phyloP scores from a whole-genome alignment of 2,113 vertebrate species.

The Acinonyx jubatus region DNA sequence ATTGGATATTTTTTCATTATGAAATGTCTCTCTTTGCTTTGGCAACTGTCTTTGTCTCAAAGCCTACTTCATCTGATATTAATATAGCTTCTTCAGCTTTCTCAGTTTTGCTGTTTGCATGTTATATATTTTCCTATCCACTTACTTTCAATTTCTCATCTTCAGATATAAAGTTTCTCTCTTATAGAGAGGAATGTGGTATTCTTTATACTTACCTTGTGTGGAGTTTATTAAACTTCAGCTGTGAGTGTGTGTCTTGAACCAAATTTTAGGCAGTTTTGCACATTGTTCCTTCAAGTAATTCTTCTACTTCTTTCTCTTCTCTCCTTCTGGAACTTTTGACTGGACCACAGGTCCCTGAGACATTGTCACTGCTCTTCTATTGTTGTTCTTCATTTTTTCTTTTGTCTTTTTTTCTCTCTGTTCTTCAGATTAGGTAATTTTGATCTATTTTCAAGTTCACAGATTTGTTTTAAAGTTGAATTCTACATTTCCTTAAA shows the following conservation, averaged over 20 bases:
- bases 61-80: background rate
- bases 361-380: background rate
- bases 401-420: background rate
- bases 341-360: background rate
- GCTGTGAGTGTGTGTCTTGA: background rate
- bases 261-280: background rate
- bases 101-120: background rate
- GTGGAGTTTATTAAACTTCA: background rate
- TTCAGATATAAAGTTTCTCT: background rate
- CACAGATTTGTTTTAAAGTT: background rate
- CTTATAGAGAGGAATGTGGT: background rate
- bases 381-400: background rate
- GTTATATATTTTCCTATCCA: background rate
- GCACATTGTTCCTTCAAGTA: background rate
- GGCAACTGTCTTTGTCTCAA: background rate
- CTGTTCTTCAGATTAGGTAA: background rate
- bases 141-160: background rate
- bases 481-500: background rate
- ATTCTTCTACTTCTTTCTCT: background rate
- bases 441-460: background rate
- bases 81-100: background rate
- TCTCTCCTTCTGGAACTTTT: background rate
- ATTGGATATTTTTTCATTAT: background rate
- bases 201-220: background rate
- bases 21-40: background rate